Percentiles rank a stretch among this genome's conserved stretches.
These are phyloP conservation scores for Microchrysa polita DNA, from an alignment of 2,888 invertebrate genomes.

Conservation along the genomic window DNA sequence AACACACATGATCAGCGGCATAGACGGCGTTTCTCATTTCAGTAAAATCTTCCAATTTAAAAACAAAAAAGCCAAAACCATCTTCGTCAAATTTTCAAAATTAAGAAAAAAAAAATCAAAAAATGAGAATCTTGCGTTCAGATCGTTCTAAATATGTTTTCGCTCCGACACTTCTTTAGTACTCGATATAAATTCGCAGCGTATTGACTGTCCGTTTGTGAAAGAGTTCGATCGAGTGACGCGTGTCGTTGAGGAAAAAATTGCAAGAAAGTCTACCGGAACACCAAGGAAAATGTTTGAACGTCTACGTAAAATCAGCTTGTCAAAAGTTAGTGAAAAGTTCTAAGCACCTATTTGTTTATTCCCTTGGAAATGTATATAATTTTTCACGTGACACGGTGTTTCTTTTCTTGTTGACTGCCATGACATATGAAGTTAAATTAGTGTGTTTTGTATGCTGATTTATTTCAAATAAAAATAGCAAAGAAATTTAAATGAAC, in stretches of 20 bases:
- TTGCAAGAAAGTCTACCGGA: neutral
- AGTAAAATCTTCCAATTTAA: neutral
- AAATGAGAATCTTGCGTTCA: neutral
- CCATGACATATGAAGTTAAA: too few species aligned
- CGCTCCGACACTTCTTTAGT: slow-evolving; percentile 18
- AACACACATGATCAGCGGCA: neutral
- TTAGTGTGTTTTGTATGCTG: too few species aligned
- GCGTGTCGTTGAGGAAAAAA: neutral
- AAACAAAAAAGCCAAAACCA: neutral
- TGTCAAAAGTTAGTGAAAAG: slow-evolving; percentile 26
- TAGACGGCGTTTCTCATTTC: neutral
- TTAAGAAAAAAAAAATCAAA: too few species aligned
- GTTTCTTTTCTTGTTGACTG: too few species aligned
- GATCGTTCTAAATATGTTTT: slow-evolving; percentile 33
- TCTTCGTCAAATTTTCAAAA: slow-evolving; percentile 8
- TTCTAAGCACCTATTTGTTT: neutral
- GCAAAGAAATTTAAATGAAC: too few species aligned
- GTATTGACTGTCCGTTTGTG: slow-evolving; percentile 18
- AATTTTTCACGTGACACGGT: too few species aligned
- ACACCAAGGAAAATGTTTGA: slow-evolving; percentile 18
- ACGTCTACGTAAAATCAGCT: slow-evolving; percentile 35
- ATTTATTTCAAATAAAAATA: too few species aligned
- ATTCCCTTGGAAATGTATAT: too few species aligned
- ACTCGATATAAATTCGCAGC: slow-evolving; percentile 8
- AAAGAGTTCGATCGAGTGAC: neutral